Base-by-base conservation (phyloP, 2,113 vertebrate genomes). In the Mormyrus iriodes region DNA sequence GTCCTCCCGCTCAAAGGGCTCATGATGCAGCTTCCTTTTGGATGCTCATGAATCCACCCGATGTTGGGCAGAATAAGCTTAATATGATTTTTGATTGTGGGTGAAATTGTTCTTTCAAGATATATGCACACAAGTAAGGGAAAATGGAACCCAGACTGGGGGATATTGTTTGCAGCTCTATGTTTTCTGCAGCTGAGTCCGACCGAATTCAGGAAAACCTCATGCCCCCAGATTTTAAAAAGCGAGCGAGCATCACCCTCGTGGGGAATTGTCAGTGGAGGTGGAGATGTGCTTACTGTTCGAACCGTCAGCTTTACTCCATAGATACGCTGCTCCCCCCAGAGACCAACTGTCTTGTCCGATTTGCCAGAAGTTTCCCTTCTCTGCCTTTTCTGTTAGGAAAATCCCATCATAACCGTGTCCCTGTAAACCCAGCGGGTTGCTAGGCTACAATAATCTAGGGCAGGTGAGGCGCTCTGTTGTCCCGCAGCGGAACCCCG, bases 371-470 rank as follows among this genome's bases (percentile, higher is more conserved):
- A 79, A 79, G 73, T 42, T 79, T 79, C 35, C 5, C 35, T 42
- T 19, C 35, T 79, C 31, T 35, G 42, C 73, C 73, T 79, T 79
- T 42, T 79, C 73, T 17, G 13, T 39, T 42, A 79, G 73, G 73
- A 79, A 12, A 15, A 42, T 79, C 73, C 35, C 31, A 19, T 79
- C 31, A 19, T 79, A 79, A 42, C 31, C 6, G 73, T 79, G 73
- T 42, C 73, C 73, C 73, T 79, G 73, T 79, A 79, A n/a, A 42
- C 35, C 73, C 15, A 79, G 35, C 73, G 7, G 73, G 73, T 79
- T 79, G 73, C 73, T 79, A 79, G 73, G 73, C 73, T 79, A 79
- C 73, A 5, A 79, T 79, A 79, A 79, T 79, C 73, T 79, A 79
- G 73, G 73, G 73, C 73, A 79, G 73, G 73, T 79, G 73, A 79